phyloP scores from a whole-genome alignment of 1,140 invertebrate species.

The Trichogramma pretiosum region DNA sequence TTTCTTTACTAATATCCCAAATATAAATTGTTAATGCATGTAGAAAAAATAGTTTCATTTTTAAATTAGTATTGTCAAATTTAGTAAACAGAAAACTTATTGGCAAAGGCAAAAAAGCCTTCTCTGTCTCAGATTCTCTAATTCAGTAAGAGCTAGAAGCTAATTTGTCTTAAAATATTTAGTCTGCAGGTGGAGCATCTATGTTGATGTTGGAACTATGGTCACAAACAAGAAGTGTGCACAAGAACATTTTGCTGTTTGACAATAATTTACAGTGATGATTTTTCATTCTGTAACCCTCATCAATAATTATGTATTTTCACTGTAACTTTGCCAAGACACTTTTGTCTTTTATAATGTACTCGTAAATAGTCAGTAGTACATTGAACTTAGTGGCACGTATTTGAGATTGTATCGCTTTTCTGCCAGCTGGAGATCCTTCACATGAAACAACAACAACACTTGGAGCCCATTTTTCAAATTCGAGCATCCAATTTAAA shows the following conservation, averaged over 20 bases:
- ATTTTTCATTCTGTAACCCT: constrained; percentile 67
- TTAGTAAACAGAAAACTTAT: too few species aligned
- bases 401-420: constrained; percentile 24
- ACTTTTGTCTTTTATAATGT: background rate
- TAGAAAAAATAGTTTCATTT: background rate
- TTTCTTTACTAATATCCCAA: too few species aligned
- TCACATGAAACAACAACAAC: constrained; percentile 53
- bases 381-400: constrained; percentile 25
- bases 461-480: constrained; percentile 55
- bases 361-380: background rate
- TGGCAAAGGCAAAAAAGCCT: constrained; percentile 41
- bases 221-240: constrained; percentile 93
- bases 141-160: constrained; percentile 40
- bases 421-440: constrained; percentile 40
- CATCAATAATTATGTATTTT: constrained; percentile 60
- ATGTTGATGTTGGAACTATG: constrained; percentile 99
- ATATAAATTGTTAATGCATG: background rate
- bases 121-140: constrained; percentile 52
- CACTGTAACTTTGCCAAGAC: background rate
- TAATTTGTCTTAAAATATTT: constrained; percentile 77
- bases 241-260: constrained; percentile 94
- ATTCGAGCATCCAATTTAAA: constrained; percentile 63
- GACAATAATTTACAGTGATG: constrained; percentile 20
- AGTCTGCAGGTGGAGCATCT: constrained; percentile 98
- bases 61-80: background rate